A percentile compares a stretch with the other conserved stretches of the same genome.
phyloP scores from a whole-genome alignment of 2,797 vertebrate species.

The Cuculus canorus region DNA sequence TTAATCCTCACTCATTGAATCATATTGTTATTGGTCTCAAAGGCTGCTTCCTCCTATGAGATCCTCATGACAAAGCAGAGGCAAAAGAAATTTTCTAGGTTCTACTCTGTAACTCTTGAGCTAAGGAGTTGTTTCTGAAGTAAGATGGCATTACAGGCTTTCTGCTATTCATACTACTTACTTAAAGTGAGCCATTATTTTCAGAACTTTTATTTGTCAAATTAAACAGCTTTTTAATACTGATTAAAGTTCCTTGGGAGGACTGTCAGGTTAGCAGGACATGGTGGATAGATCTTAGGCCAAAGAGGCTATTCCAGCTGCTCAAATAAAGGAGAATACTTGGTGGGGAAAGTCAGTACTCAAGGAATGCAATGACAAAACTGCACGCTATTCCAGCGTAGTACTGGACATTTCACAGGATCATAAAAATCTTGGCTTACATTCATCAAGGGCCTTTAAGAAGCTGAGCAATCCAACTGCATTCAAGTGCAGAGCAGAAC shows the following conservation, averaged over 20 bases:
- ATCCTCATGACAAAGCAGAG: not conserved
- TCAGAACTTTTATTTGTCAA: not conserved
- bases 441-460: not conserved
- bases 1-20: not conserved
- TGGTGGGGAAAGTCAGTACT: constrained; percentile 22
- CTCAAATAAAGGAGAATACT: constrained; percentile 18
- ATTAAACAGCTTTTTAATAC: not conserved
- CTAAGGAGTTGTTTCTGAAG: not conserved
- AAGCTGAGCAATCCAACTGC: not conserved
- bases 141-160: not conserved
- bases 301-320: not conserved
- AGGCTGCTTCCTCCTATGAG: not conserved
- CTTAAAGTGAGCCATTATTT: not conserved
- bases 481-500: not conserved
- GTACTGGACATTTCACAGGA: constrained; percentile 32
- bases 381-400: not conserved
- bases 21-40: not conserved
- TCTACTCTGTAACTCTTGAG: not conserved
- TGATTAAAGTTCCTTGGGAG: not conserved
- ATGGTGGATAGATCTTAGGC: not conserved
- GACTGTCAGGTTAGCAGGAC: not conserved
- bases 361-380: constrained; percentile 53
- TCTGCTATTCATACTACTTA: not conserved
- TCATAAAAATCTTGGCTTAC: constrained; percentile 50
- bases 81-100: not conserved